These are phyloP conservation scores for Oceanites oceanicus DNA, from an alignment of 2,113 vertebrate genomes.

Conservation along the genomic window DNA sequence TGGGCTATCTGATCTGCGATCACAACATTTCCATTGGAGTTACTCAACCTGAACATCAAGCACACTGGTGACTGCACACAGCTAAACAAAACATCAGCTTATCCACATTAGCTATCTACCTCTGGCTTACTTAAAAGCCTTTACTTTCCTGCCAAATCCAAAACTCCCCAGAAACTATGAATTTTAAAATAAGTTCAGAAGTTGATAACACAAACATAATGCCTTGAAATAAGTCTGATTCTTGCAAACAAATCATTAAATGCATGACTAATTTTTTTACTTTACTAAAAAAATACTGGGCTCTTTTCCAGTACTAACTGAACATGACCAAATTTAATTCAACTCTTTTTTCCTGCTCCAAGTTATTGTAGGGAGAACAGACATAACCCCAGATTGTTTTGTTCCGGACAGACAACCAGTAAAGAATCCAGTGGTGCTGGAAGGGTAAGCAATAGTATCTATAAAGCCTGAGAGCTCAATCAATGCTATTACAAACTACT, in stretches of 20 bases:
- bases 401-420: neutral
- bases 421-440: neutral
- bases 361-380: no score
- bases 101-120: neutral
- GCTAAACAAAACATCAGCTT: neutral
- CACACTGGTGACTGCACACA: neutral
- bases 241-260: slow-evolving; percentile 36
- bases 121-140: neutral
- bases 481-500: neutral
- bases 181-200: slow-evolving; percentile 1
- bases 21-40: slow-evolving; percentile 15
- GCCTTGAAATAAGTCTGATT: neutral
- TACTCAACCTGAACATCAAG: neutral
- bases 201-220: neutral
- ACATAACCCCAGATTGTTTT: neutral
- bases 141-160: neutral
- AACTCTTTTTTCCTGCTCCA: no score
- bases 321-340: slow-evolving; percentile 30
- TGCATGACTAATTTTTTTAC: slow-evolving; percentile 36
- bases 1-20: neutral
- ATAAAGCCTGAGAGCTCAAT: slow-evolving; percentile 7
- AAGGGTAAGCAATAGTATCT: neutral
- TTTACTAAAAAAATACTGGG: slow-evolving; percentile 43
- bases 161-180: neutral
- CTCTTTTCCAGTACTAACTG: slow-evolving; percentile 25